These are phyloP conservation scores for Astyanax mexicanus DNA, from an alignment of 2,797 vertebrate genomes.

Conservation along the genomic window DNA sequence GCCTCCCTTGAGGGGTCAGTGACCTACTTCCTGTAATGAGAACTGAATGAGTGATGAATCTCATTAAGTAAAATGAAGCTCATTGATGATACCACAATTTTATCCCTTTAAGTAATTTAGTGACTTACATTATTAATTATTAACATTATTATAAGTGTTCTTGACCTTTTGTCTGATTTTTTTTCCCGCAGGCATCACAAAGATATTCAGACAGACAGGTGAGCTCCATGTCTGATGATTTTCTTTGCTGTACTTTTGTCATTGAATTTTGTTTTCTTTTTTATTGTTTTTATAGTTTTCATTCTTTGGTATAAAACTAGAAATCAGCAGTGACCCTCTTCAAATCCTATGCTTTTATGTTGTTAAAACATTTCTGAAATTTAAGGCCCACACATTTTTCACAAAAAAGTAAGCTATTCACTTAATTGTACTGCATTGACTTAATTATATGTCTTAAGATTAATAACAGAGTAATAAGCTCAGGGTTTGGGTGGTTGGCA, in stretches of 20 bases:
- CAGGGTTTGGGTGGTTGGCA: not conserved
- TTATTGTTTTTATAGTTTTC: not conserved
- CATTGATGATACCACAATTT: not conserved
- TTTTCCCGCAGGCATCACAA: slow-evolving; percentile 67
- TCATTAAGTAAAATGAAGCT: not conserved
- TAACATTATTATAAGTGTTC: not conserved
- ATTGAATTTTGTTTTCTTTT: not conserved
- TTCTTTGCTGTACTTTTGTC: not conserved
- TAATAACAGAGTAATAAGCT: not conserved
- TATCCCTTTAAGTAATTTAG: not conserved
- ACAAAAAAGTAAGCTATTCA: not conserved
- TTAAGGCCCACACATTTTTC: not conserved
- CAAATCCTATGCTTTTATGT: not conserved
- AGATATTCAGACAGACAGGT: slow-evolving; percentile 72
- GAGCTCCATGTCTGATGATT: slow-evolving; percentile 53
- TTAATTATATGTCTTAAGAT: not conserved
- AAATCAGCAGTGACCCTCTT: not conserved
- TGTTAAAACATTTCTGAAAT: no score
- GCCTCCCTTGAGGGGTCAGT: not conserved
- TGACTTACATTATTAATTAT: not conserved
- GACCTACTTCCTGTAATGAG: not conserved
- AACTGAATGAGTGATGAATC: not conserved
- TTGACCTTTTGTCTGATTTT: slow-evolving; percentile 11
- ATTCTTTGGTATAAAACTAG: not conserved
- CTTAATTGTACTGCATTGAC: not conserved